A percentile compares a stretch with the other conserved stretches of the same genome.
Conservation (phyloP, 2,797 vertebrate species). For the Tragelaphus eurycerus region DNA sequence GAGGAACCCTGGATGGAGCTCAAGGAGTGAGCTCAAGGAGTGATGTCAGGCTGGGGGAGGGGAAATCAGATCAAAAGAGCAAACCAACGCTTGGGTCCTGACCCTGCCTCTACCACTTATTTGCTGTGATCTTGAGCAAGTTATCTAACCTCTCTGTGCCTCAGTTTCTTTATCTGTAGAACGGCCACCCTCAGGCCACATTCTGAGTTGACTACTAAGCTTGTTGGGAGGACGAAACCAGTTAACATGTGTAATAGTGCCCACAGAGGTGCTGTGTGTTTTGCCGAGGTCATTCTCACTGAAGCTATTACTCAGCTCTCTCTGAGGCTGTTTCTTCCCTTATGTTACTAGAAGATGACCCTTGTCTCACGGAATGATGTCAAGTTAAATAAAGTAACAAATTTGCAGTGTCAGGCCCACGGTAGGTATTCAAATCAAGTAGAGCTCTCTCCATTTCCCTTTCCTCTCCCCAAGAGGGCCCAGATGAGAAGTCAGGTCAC, state of each 20-base stretch:
- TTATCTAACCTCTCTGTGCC: background rate
- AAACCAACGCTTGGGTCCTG: background rate
- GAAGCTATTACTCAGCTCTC: background rate
- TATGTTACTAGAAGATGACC: background rate
- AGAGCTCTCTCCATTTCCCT: background rate
- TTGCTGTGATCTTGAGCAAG: background rate
- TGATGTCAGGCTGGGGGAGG: background rate
- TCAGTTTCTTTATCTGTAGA: background rate
- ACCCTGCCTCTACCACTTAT: background rate
- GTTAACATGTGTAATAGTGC: background rate
- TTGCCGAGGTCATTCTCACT: background rate
- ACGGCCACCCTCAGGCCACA: background rate
- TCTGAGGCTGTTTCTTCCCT: background rate
- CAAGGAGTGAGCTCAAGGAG: background rate
- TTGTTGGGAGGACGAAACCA: background rate
- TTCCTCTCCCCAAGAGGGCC: background rate
- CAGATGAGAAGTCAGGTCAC: background rate
- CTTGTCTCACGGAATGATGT: background rate
- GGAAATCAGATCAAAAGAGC: background rate
- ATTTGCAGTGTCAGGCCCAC: background rate
- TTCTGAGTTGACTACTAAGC: background rate
- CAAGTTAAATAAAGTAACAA: background rate
- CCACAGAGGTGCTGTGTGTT: background rate
- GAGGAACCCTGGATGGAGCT: background rate
- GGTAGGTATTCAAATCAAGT: background rate